Percentiles rank a stretch among this genome's conserved stretches.
Evolutionary conservation across 2,113 vertebrate species (phyloP).

Genomic region (Rhea pennata): DNA sequence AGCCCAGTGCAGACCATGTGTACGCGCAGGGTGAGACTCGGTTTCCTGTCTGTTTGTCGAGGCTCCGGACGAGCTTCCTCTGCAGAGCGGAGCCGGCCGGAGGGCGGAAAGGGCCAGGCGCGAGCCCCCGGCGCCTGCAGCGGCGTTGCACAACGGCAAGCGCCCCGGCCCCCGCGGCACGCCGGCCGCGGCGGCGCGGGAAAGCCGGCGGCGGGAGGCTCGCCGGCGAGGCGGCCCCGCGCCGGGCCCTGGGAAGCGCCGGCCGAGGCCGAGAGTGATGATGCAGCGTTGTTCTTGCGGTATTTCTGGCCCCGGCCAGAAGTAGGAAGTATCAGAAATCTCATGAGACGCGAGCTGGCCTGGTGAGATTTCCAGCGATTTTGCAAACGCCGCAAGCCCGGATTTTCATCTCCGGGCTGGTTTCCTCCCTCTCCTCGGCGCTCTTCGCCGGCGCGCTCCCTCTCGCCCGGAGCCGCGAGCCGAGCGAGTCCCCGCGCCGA

Average conservation of each 20-base stretch:
- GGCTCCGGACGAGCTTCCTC: slow-evolving; percentile 76
- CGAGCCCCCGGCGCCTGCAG: too few relatives aligned
- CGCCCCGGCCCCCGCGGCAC: too few relatives aligned
- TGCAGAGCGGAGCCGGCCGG: slow-evolving; percentile 19
- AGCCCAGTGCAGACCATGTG: slow-evolving; percentile 58
- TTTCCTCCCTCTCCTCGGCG: neutral
- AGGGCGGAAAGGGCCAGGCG: too few relatives aligned
- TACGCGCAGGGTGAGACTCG: slow-evolving; percentile 36
- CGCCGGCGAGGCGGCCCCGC: neutral
- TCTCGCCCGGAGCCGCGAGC: neutral
- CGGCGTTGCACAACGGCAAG: too few relatives aligned
- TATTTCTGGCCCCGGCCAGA: slow-evolving; percentile 67
- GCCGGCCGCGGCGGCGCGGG: neutral
- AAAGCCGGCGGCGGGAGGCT: accelerated
- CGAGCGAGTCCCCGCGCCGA: neutral
- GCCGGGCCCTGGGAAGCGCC: slow-evolving; percentile 24
- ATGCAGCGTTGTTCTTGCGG: slow-evolving; percentile 67
- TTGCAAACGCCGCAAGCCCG: slow-evolving; percentile 7
- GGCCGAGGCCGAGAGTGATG: slow-evolving; percentile 48
- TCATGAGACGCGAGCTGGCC: slow-evolving; percentile 32
- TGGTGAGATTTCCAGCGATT: slow-evolving; percentile 64
- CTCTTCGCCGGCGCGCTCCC: neutral
- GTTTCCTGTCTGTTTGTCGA: slow-evolving; percentile 80
- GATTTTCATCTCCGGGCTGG: neutral
- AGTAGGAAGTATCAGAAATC: slow-evolving; percentile 70